Conservation (phyloP, 2,113 vertebrate genomes). For the Dolichotis patagonum region DNA sequence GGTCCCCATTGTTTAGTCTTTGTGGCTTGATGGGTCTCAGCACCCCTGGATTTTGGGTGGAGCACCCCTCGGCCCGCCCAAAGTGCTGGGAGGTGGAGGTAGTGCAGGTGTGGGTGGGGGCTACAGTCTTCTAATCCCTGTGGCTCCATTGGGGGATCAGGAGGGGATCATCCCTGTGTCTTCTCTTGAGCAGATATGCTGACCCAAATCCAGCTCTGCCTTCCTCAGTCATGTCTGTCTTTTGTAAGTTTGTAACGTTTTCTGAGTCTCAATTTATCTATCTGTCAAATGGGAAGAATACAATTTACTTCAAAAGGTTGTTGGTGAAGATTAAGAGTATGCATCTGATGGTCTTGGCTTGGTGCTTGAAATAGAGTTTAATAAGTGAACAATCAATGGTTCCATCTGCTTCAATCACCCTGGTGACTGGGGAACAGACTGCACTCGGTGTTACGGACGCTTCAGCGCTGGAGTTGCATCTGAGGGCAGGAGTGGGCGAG, state of each 20-base stretch:
- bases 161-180: too few relatives aligned
- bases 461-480: fast-evolving
- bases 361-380: not conserved
- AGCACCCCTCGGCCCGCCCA: too few relatives aligned
- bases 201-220: not conserved
- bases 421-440: not conserved
- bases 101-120: too few relatives aligned
- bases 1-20: not conserved
- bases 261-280: slow-evolving; percentile 5
- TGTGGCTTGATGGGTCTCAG: not conserved
- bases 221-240: not conserved
- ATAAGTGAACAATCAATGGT: fast-evolving
- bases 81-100: not conserved
- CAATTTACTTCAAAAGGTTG: not conserved
- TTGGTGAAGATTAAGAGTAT: not conserved
- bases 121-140: not conserved
- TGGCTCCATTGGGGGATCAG: not conserved
- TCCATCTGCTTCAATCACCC: not conserved
- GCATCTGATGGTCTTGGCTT: fast-evolving
- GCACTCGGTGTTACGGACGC: too few relatives aligned
- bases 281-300: not conserved
- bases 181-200: not conserved
- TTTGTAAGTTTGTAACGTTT: not conserved
- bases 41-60: too few relatives aligned
- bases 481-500: not conserved